A percentile compares a stretch with the other conserved stretches of the same genome.
Conservation (phyloP, 2,797 vertebrate species). For the Tokudaia muenninki region DNA sequence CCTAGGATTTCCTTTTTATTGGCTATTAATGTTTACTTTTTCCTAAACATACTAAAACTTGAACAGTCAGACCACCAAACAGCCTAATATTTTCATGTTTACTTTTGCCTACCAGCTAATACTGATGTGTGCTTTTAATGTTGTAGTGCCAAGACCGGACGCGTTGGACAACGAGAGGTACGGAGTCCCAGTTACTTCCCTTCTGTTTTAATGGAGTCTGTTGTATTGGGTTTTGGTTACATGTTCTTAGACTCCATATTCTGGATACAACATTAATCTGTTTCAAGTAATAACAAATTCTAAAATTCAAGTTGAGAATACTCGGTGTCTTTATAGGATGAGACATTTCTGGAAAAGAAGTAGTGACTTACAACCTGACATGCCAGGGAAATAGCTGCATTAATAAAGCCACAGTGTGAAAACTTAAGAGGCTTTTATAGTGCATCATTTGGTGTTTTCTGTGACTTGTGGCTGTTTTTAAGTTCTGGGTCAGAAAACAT, state of each 20-base stretch:
- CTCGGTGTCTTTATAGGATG: background rate
- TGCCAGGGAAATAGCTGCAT: conserved; percentile 19
- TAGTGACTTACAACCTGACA: background rate
- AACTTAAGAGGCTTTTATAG: conserved; percentile 65
- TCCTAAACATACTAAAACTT: conserved; percentile 76
- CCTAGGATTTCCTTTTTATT: conserved; percentile 62
- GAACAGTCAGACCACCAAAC: conserved; percentile 80
- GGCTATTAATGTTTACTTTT: conserved; percentile 72
- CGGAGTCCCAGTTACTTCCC: conserved; percentile 83
- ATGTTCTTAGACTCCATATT: conserved; percentile 64
- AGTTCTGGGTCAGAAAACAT: conserved; percentile 74
- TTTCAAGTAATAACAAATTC: conserved; percentile 59
- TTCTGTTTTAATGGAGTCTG: conserved; percentile 78
- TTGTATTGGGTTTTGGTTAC: conserved; percentile 60
- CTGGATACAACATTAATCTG: conserved; percentile 3
- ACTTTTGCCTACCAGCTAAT: conserved; percentile 87
- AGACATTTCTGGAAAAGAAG: conserved; percentile 45
- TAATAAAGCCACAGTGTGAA: background rate
- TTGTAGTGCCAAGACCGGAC: conserved; percentile 92
- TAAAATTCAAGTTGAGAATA: conserved; percentile 50
- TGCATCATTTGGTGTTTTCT: conserved; percentile 68
- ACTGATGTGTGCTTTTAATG: conserved; percentile 88
- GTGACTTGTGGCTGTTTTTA: conserved; percentile 64
- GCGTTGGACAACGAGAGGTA: conserved; percentile 97
- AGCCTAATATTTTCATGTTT: conserved; percentile 79